Evolutionary conservation across 2,797 vertebrate species (phyloP).

Genomic region (Intellagama lesueurii): DNA sequence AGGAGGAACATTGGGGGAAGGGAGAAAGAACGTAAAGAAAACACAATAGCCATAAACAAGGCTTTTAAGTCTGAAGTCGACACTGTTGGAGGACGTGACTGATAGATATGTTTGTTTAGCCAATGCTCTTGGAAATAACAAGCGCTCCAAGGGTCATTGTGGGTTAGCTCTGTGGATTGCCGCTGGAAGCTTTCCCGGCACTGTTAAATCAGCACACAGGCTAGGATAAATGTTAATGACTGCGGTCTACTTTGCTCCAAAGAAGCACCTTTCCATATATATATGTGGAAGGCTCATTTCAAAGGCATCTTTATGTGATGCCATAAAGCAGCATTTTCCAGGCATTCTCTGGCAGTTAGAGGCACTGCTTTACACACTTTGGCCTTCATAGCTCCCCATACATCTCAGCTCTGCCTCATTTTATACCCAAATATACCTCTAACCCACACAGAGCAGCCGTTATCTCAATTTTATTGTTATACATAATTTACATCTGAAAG

Average conservation of each 20-base stretch:
- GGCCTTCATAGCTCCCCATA: background rate
- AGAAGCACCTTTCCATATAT: background rate
- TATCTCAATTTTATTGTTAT: slow-evolving; percentile 41
- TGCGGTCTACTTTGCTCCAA: background rate
- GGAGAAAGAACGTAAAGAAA: background rate
- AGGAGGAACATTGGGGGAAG: background rate
- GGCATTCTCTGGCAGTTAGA: slow-evolving; percentile 19
- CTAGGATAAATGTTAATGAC: background rate
- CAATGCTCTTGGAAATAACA: background rate
- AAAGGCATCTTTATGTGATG: background rate
- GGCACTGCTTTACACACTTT: slow-evolving; percentile 13
- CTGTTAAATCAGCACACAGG: background rate
- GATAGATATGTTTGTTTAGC: background rate
- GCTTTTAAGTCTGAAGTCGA: background rate
- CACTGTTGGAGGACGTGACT: background rate
- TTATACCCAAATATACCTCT: slow-evolving; percentile 42
- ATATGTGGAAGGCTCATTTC: background rate
- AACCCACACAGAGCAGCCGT: slow-evolving; percentile 29
- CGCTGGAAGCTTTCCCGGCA: background rate
- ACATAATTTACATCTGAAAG: slow-evolving; percentile 29
- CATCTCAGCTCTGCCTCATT: slow-evolving; percentile 21
- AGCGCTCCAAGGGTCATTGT: background rate
- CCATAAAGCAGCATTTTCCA: slow-evolving; percentile 38
- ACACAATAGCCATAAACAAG: background rate
- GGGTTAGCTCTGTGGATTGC: background rate